These are phyloP conservation scores for Mimas tiliae DNA, from an alignment of 2,888 invertebrate species.

Conservation along the genomic window DNA sequence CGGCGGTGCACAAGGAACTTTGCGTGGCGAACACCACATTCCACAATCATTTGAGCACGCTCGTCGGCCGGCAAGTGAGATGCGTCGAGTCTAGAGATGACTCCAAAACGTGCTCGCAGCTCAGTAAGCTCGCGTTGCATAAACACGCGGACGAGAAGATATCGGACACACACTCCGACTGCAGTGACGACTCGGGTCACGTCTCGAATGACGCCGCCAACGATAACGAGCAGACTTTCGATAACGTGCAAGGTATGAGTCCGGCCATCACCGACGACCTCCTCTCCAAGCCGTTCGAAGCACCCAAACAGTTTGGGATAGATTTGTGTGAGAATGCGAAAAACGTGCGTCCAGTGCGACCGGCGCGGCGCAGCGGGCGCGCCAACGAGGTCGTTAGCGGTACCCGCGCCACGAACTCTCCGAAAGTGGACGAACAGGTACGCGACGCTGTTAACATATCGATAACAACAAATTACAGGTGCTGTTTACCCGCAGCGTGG, in stretches of 20 bases:
- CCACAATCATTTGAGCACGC: slow-evolving; percentile 81
- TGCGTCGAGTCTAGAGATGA: slow-evolving; percentile 74
- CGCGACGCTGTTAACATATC: slow-evolving; percentile 80
- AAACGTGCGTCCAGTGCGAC: slow-evolving; percentile 77
- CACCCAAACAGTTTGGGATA: slow-evolving; percentile 73
- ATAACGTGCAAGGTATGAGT: slow-evolving; percentile 64
- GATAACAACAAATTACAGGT: slow-evolving; percentile 78
- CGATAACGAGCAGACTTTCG: slow-evolving; percentile 84
- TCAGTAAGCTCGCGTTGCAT: slow-evolving; percentile 65
- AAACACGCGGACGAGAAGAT: slow-evolving; percentile 79
- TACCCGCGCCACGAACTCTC: slow-evolving; percentile 76
- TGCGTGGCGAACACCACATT: slow-evolving; percentile 80
- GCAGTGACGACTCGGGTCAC: slow-evolving; percentile 92
- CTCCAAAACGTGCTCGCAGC: slow-evolving; percentile 68
- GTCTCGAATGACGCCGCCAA: slow-evolving; percentile 92
- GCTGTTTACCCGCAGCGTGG: slow-evolving; percentile 55
- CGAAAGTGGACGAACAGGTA: slow-evolving; percentile 84
- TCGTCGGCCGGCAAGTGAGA: slow-evolving; percentile 79
- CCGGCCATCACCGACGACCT: slow-evolving; percentile 65
- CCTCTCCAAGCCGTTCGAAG: slow-evolving; percentile 70
- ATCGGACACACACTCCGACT: slow-evolving; percentile 87
- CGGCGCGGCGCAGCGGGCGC: slow-evolving; percentile 74
- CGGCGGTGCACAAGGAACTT: slow-evolving; percentile 76
- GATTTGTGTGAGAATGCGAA: slow-evolving; percentile 69
- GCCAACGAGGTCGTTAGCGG: slow-evolving; percentile 83